Evolutionary conservation across 2,113 vertebrate genomes (phyloP), one percentile per base, ranked within the genome.

Genomic region (Cheirogaleus medius): DNA sequence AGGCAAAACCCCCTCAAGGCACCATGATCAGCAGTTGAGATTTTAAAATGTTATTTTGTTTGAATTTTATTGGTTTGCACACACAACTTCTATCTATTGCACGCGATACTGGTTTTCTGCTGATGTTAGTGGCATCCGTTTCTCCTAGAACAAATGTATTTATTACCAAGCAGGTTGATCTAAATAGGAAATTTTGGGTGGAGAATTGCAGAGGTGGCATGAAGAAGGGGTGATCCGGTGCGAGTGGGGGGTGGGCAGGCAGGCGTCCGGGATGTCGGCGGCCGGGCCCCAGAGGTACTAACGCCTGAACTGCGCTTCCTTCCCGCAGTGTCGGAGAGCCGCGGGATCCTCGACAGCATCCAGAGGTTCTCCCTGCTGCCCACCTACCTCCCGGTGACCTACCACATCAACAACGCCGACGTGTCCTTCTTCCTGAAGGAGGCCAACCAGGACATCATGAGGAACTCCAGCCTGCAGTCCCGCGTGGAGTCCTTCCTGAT

Each of bases 371-470:
- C 98, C 76, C 97, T 99, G 97, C 99, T 99, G 96, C 99, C 99
- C 27, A 99, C 99, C 39, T 99, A 99, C 98, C 93, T 99, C 87
- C 99, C 99, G 0, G 99, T 99, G 95, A 99, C 93, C 97, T 99
- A 99, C 44, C 99, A 98, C 32, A 98, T 99, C 97, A 98, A 98
- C 90, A 99, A 99, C 17, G 99, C 99, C 0, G 99, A 99, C 34
- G 98, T 99, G 58, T 98, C 98, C 98, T 99, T 99, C 98, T 99
- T 99, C 71, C 98, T 99, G 2, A 99, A 99, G 96, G 99, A 99
- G 98, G 99, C 99, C 56, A 99, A 99, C 68, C 99, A 99, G 98
- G 99, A 99, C 90, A 99, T 99, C 71, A 99, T 99, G 99, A 99
- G 99, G 96, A 99, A 99, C 98, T 99, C 99, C 95, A 99, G 99